phyloP scores from a whole-genome alignment of 2,797 vertebrate genomes.

The Enteromius argenteus region DNA sequence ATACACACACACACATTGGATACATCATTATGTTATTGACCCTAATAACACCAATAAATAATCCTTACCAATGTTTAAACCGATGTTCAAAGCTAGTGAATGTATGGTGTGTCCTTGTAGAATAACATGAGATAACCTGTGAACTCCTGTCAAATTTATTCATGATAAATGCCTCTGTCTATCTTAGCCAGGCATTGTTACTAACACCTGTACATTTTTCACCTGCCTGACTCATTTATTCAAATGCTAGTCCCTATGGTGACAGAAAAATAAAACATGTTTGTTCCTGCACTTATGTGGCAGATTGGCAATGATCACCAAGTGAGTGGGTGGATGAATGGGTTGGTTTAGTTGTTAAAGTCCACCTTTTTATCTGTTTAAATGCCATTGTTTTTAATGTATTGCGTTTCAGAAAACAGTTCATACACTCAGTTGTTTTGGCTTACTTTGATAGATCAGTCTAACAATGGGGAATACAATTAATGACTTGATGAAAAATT shows the following conservation, averaged over 20 bases:
- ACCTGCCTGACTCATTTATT: conserved; percentile 14
- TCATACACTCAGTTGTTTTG: neutral
- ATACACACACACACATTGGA: neutral
- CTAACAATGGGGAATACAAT: neutral
- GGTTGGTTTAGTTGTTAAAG: conserved; percentile 12
- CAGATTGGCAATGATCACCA: neutral
- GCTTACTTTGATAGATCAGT: neutral
- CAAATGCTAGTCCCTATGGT: conserved; percentile 10
- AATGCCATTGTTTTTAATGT: neutral
- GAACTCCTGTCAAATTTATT: conserved; percentile 3
- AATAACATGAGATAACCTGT: conserved; percentile 5
- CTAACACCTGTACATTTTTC: neutral
- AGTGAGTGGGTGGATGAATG: conserved; percentile 15
- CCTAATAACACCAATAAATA: neutral
- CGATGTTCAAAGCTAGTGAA: conserved; percentile 1
- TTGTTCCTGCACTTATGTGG: conserved; percentile 8
- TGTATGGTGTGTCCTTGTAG: neutral
- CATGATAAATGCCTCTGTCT: neutral
- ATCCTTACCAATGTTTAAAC: conserved; percentile 9
- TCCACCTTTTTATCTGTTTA: conserved; percentile 10
- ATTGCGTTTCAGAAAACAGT: neutral
- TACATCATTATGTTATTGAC: neutral
- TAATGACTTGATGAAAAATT: neutral
- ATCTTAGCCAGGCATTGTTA: neutral
- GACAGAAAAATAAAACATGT: conserved; percentile 53